Percentiles rank a stretch among this genome's conserved stretches.
Conservation (phyloP, 2,113 vertebrate genomes). For the Alouatta palliata region DNA sequence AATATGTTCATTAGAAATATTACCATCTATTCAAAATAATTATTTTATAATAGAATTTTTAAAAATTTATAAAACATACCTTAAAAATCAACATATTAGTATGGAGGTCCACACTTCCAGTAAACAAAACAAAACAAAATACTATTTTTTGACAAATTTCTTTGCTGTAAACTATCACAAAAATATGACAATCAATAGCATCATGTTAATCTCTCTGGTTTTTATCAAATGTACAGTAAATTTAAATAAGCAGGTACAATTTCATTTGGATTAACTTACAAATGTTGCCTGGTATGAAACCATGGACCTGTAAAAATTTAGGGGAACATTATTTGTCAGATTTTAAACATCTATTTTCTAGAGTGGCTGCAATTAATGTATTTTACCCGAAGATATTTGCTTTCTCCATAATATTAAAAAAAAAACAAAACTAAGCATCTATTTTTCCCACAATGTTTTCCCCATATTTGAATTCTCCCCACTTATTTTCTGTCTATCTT, state of each 20-base stretch:
- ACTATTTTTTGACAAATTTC: neutral
- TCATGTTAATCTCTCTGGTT: neutral
- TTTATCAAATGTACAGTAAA: neutral
- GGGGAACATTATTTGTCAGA: neutral
- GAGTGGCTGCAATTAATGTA: neutral
- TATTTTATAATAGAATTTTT: neutral
- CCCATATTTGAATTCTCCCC: neutral
- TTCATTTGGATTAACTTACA: neutral
- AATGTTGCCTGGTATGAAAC: neutral
- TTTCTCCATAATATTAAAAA: neutral
- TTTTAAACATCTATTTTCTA: neutral
- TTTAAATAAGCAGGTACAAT: neutral
- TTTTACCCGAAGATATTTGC: neutral
- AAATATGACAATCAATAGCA: neutral
- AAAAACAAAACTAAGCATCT: neutral
- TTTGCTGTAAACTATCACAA: neutral
- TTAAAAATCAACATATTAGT: neutral
- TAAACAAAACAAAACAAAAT: neutral
- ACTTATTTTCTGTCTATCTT: neutral
- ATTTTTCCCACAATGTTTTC: too few species aligned
- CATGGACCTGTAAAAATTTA: neutral
- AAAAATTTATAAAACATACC: neutral
- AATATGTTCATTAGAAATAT: neutral
- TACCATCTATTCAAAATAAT: neutral
- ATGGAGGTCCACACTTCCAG: neutral